phyloP scores from a whole-genome alignment of 2,888 invertebrate species.

The Anthrax anthrax region DNA sequence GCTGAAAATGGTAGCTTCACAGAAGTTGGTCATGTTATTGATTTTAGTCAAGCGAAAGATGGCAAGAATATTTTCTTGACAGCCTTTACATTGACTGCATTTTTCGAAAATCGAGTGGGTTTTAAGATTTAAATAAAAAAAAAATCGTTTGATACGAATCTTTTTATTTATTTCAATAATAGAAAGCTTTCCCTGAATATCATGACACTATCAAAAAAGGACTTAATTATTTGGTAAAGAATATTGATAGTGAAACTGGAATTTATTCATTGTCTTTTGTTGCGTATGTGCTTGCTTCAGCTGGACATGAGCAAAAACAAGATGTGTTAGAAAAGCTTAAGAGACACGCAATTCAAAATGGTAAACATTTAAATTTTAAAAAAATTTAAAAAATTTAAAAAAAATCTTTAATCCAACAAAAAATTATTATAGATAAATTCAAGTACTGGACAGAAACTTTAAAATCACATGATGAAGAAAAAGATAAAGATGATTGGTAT shows the following conservation, averaged over 20 bases:
- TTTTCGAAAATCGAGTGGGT: constrained; percentile 49
- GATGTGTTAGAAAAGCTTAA: constrained; percentile 44
- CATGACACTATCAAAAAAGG: constrained; percentile 59
- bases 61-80: constrained; percentile 62
- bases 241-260: constrained; percentile 48
- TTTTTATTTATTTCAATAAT: not conserved
- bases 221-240: constrained; percentile 55
- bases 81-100: constrained; percentile 60
- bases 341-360: constrained; percentile 37
- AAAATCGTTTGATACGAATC: too few relatives aligned
- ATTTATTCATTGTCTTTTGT: constrained; percentile 65
- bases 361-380: too few relatives aligned
- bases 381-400: too few relatives aligned
- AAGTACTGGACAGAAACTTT: constrained; percentile 55
- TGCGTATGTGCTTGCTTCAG: constrained; percentile 60
- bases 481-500: constrained; percentile 49
- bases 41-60: constrained; percentile 45
- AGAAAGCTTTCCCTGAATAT: constrained; percentile 32
- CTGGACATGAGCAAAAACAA: constrained; percentile 54
- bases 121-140: constrained; percentile 2
- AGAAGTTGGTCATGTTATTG: constrained; percentile 60
- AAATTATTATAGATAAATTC: not conserved
- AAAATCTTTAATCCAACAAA: too few relatives aligned
- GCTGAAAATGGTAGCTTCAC: constrained; percentile 61
- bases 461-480: constrained; percentile 38